Evolutionary conservation across 2,797 vertebrate genomes (phyloP).

Genomic region (Rhinogobio ventralis): DNA sequence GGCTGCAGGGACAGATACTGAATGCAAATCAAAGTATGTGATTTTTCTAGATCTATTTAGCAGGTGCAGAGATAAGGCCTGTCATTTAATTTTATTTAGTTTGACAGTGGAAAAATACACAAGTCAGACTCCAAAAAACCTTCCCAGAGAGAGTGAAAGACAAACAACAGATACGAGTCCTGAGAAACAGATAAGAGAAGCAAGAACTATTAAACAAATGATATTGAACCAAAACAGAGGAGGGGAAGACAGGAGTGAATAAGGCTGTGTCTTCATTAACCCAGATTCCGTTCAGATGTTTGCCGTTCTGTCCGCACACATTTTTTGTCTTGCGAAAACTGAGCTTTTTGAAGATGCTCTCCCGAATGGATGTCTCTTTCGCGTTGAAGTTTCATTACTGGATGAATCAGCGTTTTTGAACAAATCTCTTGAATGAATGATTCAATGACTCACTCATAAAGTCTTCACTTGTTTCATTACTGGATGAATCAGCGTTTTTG

Average conservation of each 20-base stretch:
- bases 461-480: no score
- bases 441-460: no score
- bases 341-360: not conserved
- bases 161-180: not conserved
- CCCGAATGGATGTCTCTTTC: no score
- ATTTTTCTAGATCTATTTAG: not conserved
- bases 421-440: no score
- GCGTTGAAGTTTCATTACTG: no score
- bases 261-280: not conserved
- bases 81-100: not conserved
- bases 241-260: not conserved
- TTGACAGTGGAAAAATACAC: not conserved
- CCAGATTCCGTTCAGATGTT: not conserved
- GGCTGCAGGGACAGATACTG: not conserved
- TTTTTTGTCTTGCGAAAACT: not conserved
- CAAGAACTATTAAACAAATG: not conserved
- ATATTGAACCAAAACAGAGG: not conserved
- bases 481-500: no score
- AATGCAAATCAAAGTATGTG: no score
- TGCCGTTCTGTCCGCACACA: no score
- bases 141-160: conserved; percentile 14
- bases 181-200: not conserved
- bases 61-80: not conserved
- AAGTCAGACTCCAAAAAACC: not conserved
- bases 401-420: no score